Evolutionary conservation across 2,797 vertebrate species (phyloP), one percentile per base, ranked within the genome.

Genomic region (Protosalanx chinensis): DNA sequence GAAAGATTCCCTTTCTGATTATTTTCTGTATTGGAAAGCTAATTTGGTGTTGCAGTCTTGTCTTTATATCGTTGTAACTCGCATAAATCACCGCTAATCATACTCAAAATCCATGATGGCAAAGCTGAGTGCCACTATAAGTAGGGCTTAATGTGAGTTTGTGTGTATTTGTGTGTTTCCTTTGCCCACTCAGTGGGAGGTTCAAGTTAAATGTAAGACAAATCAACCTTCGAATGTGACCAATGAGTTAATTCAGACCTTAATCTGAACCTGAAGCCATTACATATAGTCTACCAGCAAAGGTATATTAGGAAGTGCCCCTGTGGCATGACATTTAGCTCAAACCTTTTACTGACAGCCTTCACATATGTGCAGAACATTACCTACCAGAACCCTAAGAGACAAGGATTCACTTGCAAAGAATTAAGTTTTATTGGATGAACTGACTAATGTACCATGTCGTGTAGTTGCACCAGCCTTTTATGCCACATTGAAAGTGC

Each of bases 401-500:
- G 90, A 90, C 84, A 91, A 93, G 92, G 93, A 90, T 89, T 94
- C 85, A 87, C 91, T 95, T 92, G 86, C 92, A 92, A 95, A 96
- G 93, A 94, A 90, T 92, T 88, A 86, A 91, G 91, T 95, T 95
- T 96, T 97, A 94, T 93, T 96, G 94, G 93, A 91, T 96, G 96
- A 97, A 96, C 95, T 94, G 91, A 92, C 94, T 98, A 98, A 99
- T 98, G 97, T 97, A 96, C 94, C 97, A 95, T 98, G 96, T 94
- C 95, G 88, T 93, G 90, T 95, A 94, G 94, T 96, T 94, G 92
- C 93, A 96, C 94, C 93, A 94, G 93, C 93, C 95, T 96, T 98
- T 98, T 96, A 98, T 98, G 96, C 95, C 95, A 97, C 96, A 95
- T 95, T 96, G 95, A 93, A 97, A 96, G 93, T 96, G 93, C 94